Evolutionary conservation across 2,888 invertebrate species (phyloP), one percentile per base, ranked within the genome.

Genomic region (Philhelius pedissequus): DNA sequence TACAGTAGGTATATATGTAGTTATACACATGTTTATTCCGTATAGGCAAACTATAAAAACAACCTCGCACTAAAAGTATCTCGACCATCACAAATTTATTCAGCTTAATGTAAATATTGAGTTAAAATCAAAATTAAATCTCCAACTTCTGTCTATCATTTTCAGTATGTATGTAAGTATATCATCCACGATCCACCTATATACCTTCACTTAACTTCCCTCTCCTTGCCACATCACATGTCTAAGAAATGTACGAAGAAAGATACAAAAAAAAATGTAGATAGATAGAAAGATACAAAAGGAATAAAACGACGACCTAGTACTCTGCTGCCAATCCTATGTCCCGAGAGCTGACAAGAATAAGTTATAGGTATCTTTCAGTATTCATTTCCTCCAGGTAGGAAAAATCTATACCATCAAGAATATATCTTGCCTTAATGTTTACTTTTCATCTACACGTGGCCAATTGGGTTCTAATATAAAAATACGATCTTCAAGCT

Each of bases 31-130:
- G n/a, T 43, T 43, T 43, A 43, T 43, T 43, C 18, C 18, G 18
- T 18, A 43, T 43, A 48, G n/a, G n/a, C n/a, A n/a, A 48, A 48
- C 48, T 35, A 58, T 22, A 27, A 75, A 56, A 20, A 52, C 40
- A 45, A 66, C 32, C 69, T 66, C 48, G 27, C 66, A 50, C 25
- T 48, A 48, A 73, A 68, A 78, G 68, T 74, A 78, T 78, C 78
- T 78, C 82, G 45, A 82, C 68, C 82, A 82, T 73, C 5, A 69
- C 82, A 69, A 62, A 83, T 83, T 62, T 78, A 83, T 78, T 69
- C 82, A 69, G 62, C 40, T 77, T 40, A 7, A 73, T 64, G 77
- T 70, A 68, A 71, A 76, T 70, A 54, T 62, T 62, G 43, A 56
- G 18, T 43, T 9, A 30, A 58, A 38, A 38, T 22, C 25, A 15